Evolutionary conservation across 2,797 vertebrate species (phyloP).

Genomic region (Etheostoma perlongum): DNA sequence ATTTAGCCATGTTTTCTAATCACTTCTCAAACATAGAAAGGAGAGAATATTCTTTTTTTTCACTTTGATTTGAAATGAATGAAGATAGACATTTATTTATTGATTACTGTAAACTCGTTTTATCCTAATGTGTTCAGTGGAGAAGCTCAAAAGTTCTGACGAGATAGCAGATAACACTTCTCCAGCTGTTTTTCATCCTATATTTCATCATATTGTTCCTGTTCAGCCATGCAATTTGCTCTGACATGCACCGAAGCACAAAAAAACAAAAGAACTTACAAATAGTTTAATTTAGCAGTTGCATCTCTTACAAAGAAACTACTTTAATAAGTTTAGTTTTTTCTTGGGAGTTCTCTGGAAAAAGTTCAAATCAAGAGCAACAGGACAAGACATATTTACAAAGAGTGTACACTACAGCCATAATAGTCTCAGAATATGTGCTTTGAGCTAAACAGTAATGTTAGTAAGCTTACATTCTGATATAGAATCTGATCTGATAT

Average conservation of each 20-base stretch:
- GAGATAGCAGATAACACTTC: not conserved
- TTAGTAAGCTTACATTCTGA: not conserved
- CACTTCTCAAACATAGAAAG: not conserved
- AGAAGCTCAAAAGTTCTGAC: not conserved
- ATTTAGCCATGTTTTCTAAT: not conserved
- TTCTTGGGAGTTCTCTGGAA: not conserved
- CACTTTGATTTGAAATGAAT: not conserved
- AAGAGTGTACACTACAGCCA: not conserved
- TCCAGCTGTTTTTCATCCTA: not conserved
- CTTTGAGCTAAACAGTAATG: not conserved
- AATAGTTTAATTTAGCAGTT: not conserved
- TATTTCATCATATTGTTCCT: not conserved
- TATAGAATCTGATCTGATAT: not conserved
- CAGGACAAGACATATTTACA: not conserved
- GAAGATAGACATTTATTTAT: not conserved
- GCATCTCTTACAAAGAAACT: not conserved
- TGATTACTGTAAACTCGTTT: not conserved
- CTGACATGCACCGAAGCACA: not conserved
- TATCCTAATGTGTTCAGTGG: not conserved
- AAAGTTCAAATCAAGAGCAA: conserved; percentile 19
- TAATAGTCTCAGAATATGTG: too few relatives aligned
- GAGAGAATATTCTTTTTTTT: not conserved
- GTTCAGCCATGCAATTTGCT: not conserved
- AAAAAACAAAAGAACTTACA: not conserved
- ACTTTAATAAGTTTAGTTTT: not conserved